Base-by-base conservation (phyloP, 1,140 invertebrate species). In the Fopius arisanus region DNA sequence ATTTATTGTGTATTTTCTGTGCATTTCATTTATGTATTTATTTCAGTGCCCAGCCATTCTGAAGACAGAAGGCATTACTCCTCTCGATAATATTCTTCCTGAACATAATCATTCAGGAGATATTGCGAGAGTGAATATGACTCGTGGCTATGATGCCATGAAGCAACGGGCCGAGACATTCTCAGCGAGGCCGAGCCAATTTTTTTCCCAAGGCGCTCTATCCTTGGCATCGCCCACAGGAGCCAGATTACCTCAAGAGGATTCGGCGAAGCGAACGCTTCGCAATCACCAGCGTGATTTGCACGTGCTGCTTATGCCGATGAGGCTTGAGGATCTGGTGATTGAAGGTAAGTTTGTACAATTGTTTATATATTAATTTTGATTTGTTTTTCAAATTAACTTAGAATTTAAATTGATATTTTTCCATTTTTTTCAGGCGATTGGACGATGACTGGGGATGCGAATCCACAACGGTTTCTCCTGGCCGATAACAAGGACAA, bases 1-100 rank as follows among this genome's bases (percentile, higher is more conserved):
- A 68, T 70, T 70, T 69, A 63, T 48, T 63, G 6, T 3, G 4
- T 43, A 68, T 54, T 54, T 71, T 74, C 75, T 31, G 40, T 75
- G 70, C 1, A 74, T 33, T 74, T 29, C 14, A 26, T 28, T 71
- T 71, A 23, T 21, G 5, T 3, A 2, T 54, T 10, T 14, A 21
- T 54, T 54, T 21, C 3, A 54, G 48, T 54, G 48, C 21, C 7
- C 48, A 54, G 48, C 48, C 5, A 54, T 7, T 9, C 2, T 54
- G 9, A 54, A 23, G 21, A 23, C 19, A 3, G 21, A 21, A 3
- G 48, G 19, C 16, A 23, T 19, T 4, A 9, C 12, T 3, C 48
- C 48, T 4, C 2, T 21, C 10, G 7, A 19, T 54, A 19, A 54
- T 19, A 10, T 21, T 21, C 3, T 2, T 3, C 19, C 16, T 2